A percentile compares a stretch with the other conserved stretches of the same genome.
phyloP scores from a whole-genome alignment of 2,888 invertebrate species.

The Smittia sp. region DNA sequence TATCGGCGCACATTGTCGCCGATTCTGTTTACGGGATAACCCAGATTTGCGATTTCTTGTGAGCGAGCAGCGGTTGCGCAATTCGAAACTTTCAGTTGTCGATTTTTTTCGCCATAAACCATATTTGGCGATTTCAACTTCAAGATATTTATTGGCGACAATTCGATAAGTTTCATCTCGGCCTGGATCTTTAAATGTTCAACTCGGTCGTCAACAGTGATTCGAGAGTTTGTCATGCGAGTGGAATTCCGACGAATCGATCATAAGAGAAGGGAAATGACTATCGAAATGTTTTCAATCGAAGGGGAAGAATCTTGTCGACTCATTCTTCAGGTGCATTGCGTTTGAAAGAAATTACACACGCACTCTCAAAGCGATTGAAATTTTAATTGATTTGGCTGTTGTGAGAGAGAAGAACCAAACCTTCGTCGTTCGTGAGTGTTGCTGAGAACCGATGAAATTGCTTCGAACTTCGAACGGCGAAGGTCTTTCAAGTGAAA shows the following conservation, averaged over 20 bases:
- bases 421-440: too few species aligned
- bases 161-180: neutral
- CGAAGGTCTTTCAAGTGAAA: too few species aligned
- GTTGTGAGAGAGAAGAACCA: neutral
- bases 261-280: neutral
- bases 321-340: constrained; percentile 20
- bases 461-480: too few species aligned
- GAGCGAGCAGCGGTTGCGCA: neutral
- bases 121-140: neutral
- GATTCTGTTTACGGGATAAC: neutral
- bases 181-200: neutral
- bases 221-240: too few species aligned
- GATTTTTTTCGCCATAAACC: neutral
- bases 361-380: neutral
- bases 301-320: neutral
- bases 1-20: too few species aligned
- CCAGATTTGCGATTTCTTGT: neutral
- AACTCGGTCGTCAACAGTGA: neutral
- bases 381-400: neutral
- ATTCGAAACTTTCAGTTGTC: neutral
- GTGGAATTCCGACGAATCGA: too few species aligned
- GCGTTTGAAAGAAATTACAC: neutral
- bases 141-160: neutral
- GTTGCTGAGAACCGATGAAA: too few species aligned
- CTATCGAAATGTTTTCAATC: neutral